Base-by-base conservation (phyloP, 1,140 invertebrate genomes). In the Lasioglossum albipes region DNA sequence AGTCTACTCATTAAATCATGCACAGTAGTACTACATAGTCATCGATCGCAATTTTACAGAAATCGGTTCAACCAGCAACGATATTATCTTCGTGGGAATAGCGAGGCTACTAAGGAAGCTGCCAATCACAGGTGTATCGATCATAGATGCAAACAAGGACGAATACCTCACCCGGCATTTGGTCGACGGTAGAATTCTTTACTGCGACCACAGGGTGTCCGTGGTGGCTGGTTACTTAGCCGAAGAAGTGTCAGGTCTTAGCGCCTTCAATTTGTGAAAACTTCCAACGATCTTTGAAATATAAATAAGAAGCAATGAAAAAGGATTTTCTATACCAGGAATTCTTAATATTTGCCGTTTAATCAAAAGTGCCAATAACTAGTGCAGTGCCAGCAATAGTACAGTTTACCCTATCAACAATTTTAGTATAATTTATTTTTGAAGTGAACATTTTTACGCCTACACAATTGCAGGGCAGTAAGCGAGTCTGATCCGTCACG, bases 101-200 rank as follows among this genome's bases (percentile, higher is more conserved):
- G 95, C 95, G 1, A 94, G 95, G 54, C 93, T 96, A 2, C 91
- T 95, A 64, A 94, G 95, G 82, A 95, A 96, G 41, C 95, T 95
- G 13, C 95, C 95, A 64, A 94, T 96, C 66, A 95, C 94, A 1
- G 96, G 96, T 85, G 93, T 95, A 57, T 95, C 95, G 7, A 89
- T 96, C 31, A 91, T 97, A 49, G 97, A 97, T 86, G 95, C 96
- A 2, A 96, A 95, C 69, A 95, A 95, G 78, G 96, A 97, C 91
- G 97, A 98, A 91, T 98, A 98, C 89, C 94, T 96, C 20, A 98
- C 97, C 0, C 93, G 97, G 31, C 97, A 98, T 91, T 94, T 97
- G 42, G 94, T 97, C 27, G 97, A 98, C 90, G 97, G 97, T 2
- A 94, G 96, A 73, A 98, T 98, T 75, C 95, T 98, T 54, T 96